phyloP scores from a whole-genome alignment of 2,797 vertebrate genomes.

The Karalla daura region DNA sequence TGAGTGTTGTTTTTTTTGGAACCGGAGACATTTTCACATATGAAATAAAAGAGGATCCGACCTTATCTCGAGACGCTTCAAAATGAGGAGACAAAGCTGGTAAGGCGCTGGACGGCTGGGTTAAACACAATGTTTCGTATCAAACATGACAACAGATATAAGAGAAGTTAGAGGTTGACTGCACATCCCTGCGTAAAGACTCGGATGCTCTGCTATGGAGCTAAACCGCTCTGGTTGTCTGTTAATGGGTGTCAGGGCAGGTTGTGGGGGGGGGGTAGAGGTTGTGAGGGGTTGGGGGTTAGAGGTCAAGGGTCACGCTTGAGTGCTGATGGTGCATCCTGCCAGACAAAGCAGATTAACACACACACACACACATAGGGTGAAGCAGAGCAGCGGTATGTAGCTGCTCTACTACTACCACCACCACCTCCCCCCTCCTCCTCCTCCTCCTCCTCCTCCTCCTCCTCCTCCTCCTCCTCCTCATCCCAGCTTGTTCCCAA shows the following conservation, averaged over 20 bases:
- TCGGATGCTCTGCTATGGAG: conserved; percentile 12
- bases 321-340: conserved; percentile 75
- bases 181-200: too few relatives aligned
- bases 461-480: conserved; percentile 31
- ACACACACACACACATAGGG: conserved; percentile 38
- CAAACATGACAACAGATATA: too few relatives aligned
- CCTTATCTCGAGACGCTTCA: too few relatives aligned
- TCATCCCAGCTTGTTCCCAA: conserved; percentile 36
- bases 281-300: conserved; percentile 43
- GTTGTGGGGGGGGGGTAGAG: background rate
- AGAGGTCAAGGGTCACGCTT: conserved; percentile 70
- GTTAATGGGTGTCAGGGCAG: conserved; percentile 6
- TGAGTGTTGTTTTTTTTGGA: too few relatives aligned
- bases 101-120: too few relatives aligned
- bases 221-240: conserved; percentile 15
- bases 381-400: conserved; percentile 54
- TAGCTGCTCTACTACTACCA: too few relatives aligned
- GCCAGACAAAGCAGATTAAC: conserved; percentile 79
- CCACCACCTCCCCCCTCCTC: too few relatives aligned
- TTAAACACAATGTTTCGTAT: too few relatives aligned
- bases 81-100: too few relatives aligned
- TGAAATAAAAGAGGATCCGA: too few relatives aligned
- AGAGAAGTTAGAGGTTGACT: too few relatives aligned
- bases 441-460: conserved; percentile 34
- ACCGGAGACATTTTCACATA: too few relatives aligned